phyloP scores from a whole-genome alignment of 2,888 invertebrate genomes.

The Chydorus sphaericus region DNA sequence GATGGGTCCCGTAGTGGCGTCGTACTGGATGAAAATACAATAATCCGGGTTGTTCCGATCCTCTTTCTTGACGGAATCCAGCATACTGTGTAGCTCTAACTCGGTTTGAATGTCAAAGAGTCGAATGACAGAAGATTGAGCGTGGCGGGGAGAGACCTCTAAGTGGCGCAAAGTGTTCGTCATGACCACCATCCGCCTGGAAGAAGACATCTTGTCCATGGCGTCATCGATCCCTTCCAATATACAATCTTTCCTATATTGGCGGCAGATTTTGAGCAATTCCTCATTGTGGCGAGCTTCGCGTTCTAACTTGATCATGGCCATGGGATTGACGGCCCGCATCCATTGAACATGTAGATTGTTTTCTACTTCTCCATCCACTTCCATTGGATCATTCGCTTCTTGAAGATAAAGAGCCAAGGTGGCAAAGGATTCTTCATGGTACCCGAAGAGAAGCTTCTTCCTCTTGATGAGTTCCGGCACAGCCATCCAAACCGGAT shows the following conservation, averaged over 20 bases:
- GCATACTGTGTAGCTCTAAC: background rate
- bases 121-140: background rate
- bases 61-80: background rate
- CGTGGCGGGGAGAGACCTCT: background rate
- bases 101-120: conserved; percentile 5
- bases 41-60: background rate
- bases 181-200: background rate
- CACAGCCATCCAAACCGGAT: background rate
- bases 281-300: background rate
- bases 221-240: background rate
- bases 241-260: background rate
- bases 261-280: background rate
- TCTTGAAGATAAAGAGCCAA: conserved; percentile 2
- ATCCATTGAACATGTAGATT: background rate
- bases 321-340: conserved; percentile 6
- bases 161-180: conserved; percentile 3
- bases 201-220: background rate
- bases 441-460: background rate
- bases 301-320: background rate
- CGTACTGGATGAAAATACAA: background rate
- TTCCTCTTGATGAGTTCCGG: background rate
- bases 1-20: background rate
- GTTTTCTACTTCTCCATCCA: background rate
- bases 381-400: background rate
- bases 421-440: conserved; percentile 3